Evolutionary conservation across 2,888 invertebrate genomes (phyloP).

Genomic region (Clepsis dumicolana): DNA sequence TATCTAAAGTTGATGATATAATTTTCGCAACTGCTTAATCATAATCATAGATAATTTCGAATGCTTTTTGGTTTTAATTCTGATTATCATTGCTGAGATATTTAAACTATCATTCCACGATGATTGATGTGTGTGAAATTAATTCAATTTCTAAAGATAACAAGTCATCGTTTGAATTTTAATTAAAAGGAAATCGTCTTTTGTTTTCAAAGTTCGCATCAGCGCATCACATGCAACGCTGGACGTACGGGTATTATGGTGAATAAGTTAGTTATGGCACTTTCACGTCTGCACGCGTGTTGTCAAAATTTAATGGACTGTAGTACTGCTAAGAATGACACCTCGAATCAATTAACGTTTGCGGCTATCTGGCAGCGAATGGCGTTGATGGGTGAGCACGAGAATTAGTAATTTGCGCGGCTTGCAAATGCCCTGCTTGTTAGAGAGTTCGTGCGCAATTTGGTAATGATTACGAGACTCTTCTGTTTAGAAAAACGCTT

Average conservation of each 20-base stretch:
- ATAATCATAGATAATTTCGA: conserved; percentile 13
- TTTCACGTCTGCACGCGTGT: conserved; percentile 47
- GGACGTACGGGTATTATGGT: conserved; percentile 46
- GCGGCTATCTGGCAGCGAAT: neutral
- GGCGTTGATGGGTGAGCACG: conserved; percentile 16
- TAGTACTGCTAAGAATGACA: conserved; percentile 18
- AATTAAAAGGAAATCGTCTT: conserved; percentile 54
- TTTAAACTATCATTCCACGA: conserved; percentile 19
- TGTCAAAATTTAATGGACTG: conserved; percentile 26
- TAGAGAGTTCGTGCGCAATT: neutral
- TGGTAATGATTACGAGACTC: neutral
- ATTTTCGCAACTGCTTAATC: conserved; percentile 22
- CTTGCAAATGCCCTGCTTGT: conserved; percentile 10
- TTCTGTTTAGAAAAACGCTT: conserved; percentile 7
- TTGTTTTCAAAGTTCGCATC: conserved; percentile 65
- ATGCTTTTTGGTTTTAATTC: conserved; percentile 18
- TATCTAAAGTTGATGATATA: conserved; percentile 33
- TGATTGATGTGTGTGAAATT: conserved; percentile 40
- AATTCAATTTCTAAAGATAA: conserved; percentile 37
- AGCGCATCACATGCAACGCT: conserved; percentile 55
- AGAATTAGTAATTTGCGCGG: conserved; percentile 29
- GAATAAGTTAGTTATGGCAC: conserved; percentile 48
- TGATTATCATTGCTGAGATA: conserved; percentile 28
- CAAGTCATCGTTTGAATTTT: conserved; percentile 34
- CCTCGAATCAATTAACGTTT: conserved; percentile 34